Percentiles rank a stretch among this genome's conserved stretches.
These are phyloP conservation scores for Spermophilus dauricus DNA, from an alignment of 2,113 vertebrate genomes.

Conservation along the genomic window DNA sequence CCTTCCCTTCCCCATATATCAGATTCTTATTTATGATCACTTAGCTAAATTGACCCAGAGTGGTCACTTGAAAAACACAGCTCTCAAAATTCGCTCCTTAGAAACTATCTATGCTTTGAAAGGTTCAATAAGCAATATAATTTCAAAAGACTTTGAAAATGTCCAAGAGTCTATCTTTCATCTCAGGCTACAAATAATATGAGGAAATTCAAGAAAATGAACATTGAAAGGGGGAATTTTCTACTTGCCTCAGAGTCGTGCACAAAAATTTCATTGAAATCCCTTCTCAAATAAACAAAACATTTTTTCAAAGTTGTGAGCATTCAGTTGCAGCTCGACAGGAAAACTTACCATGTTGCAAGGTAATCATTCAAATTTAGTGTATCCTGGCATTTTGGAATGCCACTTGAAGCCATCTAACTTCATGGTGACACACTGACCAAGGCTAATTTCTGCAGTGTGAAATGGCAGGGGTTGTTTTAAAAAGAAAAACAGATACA, in stretches of 20 bases:
- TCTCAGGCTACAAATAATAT: background rate
- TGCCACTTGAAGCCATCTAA: background rate
- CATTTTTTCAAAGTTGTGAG: background rate
- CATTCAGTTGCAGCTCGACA: background rate
- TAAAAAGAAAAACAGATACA: background rate
- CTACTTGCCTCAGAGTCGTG: background rate
- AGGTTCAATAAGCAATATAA: background rate
- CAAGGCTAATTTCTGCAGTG: background rate
- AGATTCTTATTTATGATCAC: background rate
- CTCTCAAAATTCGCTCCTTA: slow-evolving; percentile 30
- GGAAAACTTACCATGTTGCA: background rate
- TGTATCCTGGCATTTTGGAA: background rate
- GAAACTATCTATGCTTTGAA: background rate
- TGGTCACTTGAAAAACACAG: background rate
- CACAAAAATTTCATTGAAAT: slow-evolving; percentile 36
- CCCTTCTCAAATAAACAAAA: slow-evolving; percentile 56
- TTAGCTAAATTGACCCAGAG: background rate
- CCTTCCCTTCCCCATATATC: background rate
- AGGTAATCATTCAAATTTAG: background rate
- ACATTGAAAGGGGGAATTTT: background rate
- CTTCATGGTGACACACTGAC: background rate
- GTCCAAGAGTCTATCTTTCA: background rate
- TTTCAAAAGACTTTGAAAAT: slow-evolving; percentile 35
- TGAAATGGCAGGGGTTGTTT: slow-evolving; percentile 32
- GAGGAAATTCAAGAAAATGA: background rate